These are phyloP conservation scores for Therioaphis trifolii DNA, from an alignment of 2,888 invertebrate species.

Conservation along the genomic window DNA sequence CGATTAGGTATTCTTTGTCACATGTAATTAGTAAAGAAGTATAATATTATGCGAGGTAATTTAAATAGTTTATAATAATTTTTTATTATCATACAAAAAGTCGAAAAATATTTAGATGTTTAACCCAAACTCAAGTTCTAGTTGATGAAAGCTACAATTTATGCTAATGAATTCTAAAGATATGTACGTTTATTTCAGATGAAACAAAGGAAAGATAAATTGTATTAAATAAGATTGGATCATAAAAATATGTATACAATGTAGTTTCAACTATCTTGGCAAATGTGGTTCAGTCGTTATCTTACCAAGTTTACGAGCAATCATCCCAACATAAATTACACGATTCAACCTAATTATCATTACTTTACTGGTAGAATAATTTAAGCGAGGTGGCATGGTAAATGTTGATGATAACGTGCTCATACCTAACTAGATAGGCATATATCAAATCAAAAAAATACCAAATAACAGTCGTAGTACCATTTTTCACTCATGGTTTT, in stretches of 20 bases:
- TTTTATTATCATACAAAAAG: neutral
- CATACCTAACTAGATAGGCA: too few relatives aligned
- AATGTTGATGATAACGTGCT: too few relatives aligned
- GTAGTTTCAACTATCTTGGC: conserved; percentile 25
- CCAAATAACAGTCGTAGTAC: too few relatives aligned
- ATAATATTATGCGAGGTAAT: neutral
- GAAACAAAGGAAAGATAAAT: conserved; percentile 19
- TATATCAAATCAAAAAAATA: too few relatives aligned
- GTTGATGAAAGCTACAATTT: conserved; percentile 17
- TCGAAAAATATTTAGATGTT: neutral
- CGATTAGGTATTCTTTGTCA: neutral
- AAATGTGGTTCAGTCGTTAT: neutral
- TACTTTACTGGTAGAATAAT: neutral
- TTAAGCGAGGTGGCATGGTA: neutral
- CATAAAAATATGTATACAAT: conserved; percentile 30
- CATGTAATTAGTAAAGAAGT: too few relatives aligned
- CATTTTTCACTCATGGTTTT: too few relatives aligned
- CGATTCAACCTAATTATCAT: neutral
- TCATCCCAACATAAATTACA: neutral
- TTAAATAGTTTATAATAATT: neutral
- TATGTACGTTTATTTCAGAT: neutral
- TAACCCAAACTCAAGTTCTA: neutral
- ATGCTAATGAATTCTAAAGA: conserved; percentile 29
- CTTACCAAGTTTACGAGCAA: neutral
- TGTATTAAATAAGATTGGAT: conserved; percentile 13